phyloP scores from a whole-genome alignment of 1,140 invertebrate genomes.

The Drosophila varians region DNA sequence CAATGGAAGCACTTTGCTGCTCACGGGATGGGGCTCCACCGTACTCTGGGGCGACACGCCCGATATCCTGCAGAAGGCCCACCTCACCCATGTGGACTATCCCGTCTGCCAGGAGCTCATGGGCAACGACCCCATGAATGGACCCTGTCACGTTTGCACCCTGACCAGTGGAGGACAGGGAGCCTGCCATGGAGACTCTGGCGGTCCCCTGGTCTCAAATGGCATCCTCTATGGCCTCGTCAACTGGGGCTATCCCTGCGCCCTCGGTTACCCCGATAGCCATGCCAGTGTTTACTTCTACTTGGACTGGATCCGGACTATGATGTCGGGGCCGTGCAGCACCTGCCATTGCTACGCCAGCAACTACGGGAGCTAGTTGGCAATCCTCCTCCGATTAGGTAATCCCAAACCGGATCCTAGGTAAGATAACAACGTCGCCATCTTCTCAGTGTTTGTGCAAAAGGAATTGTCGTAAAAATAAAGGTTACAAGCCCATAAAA shows the following conservation, averaged over 20 bases:
- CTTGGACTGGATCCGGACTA: constrained; percentile 57
- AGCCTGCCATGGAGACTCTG: constrained; percentile 85
- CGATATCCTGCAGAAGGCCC: constrained; percentile 71
- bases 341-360: constrained; percentile 69
- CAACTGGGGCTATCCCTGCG: constrained; percentile 85
- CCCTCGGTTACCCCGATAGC: constrained; percentile 84
- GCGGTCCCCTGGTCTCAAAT: constrained; percentile 81
- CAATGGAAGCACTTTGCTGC: constrained; percentile 67
- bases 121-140: constrained; percentile 51
- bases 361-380: constrained; percentile 43
- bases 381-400: background rate
- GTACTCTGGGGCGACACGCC: constrained; percentile 54
- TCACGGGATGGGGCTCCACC: constrained; percentile 86
- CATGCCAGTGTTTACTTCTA: constrained; percentile 45
- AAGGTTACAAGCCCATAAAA: background rate
- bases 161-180: constrained; percentile 85
- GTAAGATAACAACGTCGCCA: background rate
- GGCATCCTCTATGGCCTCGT: constrained; percentile 84
- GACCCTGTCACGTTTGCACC: constrained; percentile 85
- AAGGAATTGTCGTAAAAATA: background rate
- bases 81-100: constrained; percentile 63
- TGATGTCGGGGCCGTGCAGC: constrained; percentile 29
- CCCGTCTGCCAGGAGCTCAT: constrained; percentile 57
- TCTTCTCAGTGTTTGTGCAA: background rate
- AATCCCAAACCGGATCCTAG: background rate